Evolutionary conservation across 2,797 vertebrate species (phyloP).

Genomic region (Myotis planiceps): DNA sequence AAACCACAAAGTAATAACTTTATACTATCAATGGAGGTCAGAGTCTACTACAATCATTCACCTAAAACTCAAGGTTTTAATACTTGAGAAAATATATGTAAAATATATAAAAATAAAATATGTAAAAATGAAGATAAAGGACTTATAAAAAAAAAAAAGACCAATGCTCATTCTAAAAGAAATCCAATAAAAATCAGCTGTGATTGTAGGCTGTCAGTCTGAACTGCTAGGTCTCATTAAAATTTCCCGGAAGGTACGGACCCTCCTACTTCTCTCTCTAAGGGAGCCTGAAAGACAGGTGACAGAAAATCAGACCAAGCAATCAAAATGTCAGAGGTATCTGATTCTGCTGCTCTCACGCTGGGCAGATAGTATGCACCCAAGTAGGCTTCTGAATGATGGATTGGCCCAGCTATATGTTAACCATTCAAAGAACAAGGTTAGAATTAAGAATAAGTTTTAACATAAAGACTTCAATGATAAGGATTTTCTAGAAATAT

Average conservation of each 20-base stretch:
- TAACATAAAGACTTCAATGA: background rate
- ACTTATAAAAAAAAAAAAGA: background rate
- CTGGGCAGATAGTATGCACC: conserved; percentile 42
- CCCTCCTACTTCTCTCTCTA: background rate
- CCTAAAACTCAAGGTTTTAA: conserved; percentile 52
- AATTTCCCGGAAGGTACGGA: conserved; percentile 24
- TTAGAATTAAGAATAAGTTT: conserved; percentile 5
- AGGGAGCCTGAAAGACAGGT: background rate
- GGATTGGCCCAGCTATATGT: background rate
- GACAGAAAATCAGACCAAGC: conserved; percentile 46
- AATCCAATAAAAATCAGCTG: conserved; percentile 2
- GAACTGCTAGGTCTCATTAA: conserved; percentile 51
- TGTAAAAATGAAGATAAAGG: background rate
- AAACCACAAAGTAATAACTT: background rate
- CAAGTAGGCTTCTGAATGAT: background rate
- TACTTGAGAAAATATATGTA: conserved; percentile 30
- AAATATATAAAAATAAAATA: conserved; percentile 42
- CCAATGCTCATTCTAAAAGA: background rate
- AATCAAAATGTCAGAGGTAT: background rate
- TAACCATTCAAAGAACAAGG: background rate
- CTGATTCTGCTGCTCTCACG: background rate
- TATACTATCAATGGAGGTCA: conserved; percentile 60
- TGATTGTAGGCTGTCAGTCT: conserved; percentile 20
- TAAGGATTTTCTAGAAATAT: background rate
- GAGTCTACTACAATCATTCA: background rate